These are phyloP conservation scores for Lycopodina hypogea DNA, from an alignment of 37 sponge, comb jelly and placozoan species.

Conservation along the genomic window DNA sequence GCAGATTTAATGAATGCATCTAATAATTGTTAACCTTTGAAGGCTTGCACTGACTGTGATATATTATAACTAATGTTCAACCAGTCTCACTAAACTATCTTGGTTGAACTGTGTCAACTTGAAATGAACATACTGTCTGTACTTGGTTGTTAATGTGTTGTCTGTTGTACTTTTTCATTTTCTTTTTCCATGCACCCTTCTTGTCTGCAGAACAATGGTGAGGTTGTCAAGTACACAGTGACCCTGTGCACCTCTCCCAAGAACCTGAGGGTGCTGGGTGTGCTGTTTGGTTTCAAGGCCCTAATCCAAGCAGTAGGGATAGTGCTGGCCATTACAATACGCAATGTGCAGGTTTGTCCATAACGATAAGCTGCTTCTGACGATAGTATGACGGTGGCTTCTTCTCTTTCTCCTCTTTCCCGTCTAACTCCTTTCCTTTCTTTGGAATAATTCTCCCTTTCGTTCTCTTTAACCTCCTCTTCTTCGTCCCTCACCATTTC, in stretches of 20 bases:
- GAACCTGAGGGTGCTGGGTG: neutral
- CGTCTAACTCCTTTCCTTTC: too few species aligned
- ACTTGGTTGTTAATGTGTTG: too few species aligned
- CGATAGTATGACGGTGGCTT: neutral
- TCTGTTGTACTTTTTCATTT: neutral
- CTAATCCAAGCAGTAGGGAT: conserved; percentile 43
- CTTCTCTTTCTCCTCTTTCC: neutral
- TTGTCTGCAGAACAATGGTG: conserved; percentile 17
- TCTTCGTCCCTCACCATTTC: too few species aligned
- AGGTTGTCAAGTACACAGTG: conserved; percentile 15
- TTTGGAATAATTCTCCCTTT: too few species aligned
- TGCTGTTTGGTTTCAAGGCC: conserved; percentile 53
- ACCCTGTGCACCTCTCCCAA: conserved; percentile 11
- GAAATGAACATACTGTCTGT: too few species aligned
- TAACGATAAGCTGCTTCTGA: neutral
- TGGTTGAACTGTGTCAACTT: too few species aligned
- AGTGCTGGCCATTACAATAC: conserved; percentile 38
- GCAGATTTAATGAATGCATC: too few species aligned
- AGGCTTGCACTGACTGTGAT: too few species aligned
- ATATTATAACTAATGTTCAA: too few species aligned
- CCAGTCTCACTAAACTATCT: too few species aligned
- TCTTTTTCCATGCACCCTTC: neutral
- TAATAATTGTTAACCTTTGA: too few species aligned
- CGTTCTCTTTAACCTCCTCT: too few species aligned
- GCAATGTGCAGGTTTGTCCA: conserved; percentile 23